Evolutionary conservation across 2,888 invertebrate species (phyloP).

Genomic region (Ceramica pisi): DNA sequence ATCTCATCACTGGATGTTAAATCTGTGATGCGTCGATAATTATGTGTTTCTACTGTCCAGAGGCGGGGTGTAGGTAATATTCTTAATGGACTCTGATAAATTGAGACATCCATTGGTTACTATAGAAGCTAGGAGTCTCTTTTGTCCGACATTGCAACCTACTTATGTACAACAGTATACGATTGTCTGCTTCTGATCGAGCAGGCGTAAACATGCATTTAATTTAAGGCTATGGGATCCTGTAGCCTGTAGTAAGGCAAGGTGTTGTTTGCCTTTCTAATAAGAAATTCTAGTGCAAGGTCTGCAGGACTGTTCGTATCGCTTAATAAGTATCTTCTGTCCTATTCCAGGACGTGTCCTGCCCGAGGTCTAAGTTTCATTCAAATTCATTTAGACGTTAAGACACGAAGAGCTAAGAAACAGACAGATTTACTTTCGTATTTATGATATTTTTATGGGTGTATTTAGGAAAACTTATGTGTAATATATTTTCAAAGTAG

Average conservation of each 20-base stretch:
- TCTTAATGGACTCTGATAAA: background rate
- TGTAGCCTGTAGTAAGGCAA: no score
- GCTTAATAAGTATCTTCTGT: no score
- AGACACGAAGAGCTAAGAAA: no score
- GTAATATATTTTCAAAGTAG: background rate
- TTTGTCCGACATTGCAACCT: background rate
- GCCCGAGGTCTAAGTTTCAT: no score
- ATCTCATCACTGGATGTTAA: background rate
- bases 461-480: no score
- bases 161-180: background rate
- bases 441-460: no score
- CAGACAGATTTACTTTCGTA: no score
- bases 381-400: no score
- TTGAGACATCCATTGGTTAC: background rate
- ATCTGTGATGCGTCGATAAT: background rate
- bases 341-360: no score
- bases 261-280: no score
- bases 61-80: background rate
- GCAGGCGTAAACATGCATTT: conserved; percentile 3
- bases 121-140: background rate
- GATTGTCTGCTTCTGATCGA: background rate
- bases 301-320: no score
- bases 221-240: background rate
- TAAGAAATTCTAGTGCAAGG: no score
- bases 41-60: background rate